Conservation (phyloP, 2,888 invertebrate genomes). For the Prosapia bicincta region DNA sequence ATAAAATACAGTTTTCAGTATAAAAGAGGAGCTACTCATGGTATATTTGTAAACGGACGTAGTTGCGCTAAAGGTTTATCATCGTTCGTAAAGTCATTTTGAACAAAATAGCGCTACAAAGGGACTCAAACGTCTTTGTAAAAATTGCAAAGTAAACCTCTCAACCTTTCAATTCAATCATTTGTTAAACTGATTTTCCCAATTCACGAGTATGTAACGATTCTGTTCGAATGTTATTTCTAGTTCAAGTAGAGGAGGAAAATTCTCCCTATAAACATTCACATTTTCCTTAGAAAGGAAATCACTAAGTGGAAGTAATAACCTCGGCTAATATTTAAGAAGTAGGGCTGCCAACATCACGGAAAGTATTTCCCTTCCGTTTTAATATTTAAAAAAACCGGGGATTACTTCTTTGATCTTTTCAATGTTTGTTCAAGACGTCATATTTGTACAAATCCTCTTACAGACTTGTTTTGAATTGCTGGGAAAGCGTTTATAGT, state of each 20-base stretch:
- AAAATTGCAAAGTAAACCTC: too few species aligned
- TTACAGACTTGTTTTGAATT: neutral
- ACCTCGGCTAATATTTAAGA: neutral
- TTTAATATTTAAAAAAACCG: neutral
- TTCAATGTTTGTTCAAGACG: slow-evolving; percentile 2
- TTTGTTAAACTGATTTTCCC: too few species aligned
- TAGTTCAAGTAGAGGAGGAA: neutral
- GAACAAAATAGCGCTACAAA: too few species aligned
- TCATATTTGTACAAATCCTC: slow-evolving; percentile 2
- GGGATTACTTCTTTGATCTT: neutral
- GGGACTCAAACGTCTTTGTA: too few species aligned
- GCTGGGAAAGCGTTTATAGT: neutral
- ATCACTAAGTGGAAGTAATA: neutral
- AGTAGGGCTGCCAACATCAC: neutral
- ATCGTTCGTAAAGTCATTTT: too few species aligned
- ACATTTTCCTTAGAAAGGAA: neutral
- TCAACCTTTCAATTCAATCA: too few species aligned
- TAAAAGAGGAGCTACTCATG: too few species aligned
- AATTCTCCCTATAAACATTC: neutral
- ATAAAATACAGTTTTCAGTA: too few species aligned
- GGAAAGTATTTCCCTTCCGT: neutral
- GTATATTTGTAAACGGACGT: too few species aligned
- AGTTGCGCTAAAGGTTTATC: too few species aligned
- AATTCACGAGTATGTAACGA: too few species aligned
- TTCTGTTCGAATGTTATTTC: too few species aligned